phyloP scores from a whole-genome alignment of 2,113 vertebrate species.

The Neogale vison region DNA sequence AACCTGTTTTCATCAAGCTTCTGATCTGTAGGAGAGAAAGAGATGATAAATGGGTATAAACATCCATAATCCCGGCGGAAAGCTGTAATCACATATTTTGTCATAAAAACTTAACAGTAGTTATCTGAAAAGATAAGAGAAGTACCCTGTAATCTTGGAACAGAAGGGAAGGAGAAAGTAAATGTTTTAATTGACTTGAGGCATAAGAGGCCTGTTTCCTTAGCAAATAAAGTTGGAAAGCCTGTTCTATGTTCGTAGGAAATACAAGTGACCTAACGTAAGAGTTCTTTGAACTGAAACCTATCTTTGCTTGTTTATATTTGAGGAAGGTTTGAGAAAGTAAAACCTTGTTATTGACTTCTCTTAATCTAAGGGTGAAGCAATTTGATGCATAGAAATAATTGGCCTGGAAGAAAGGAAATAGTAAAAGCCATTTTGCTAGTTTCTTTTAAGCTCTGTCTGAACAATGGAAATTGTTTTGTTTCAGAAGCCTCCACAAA shows the following conservation, averaged over 20 bases:
- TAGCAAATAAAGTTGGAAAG: constrained; percentile 2
- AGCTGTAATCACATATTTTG: background rate
- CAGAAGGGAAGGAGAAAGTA: background rate
- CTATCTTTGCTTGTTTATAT: background rate
- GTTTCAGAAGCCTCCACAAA: constrained; percentile 35
- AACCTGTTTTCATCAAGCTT: background rate
- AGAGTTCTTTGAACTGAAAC: background rate
- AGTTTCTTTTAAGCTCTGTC: background rate
- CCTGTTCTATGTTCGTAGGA: background rate
- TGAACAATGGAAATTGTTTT: background rate
- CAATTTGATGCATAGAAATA: constrained; percentile 35
- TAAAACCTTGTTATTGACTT: background rate
- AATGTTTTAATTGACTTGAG: constrained; percentile 22
- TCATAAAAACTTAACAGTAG: background rate
- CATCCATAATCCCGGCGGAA: background rate
- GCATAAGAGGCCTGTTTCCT: background rate
- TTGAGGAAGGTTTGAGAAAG: constrained; percentile 39
- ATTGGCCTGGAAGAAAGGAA: background rate
- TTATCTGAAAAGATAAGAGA: background rate
- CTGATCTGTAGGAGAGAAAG: background rate
- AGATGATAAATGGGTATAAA: background rate
- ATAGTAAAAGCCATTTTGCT: constrained; percentile 33
- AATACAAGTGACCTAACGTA: background rate
- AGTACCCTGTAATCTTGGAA: background rate
- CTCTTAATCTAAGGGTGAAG: background rate